Evolutionary conservation across 2,113 vertebrate genomes (phyloP).

Genomic region (Cichladusa arquata): DNA sequence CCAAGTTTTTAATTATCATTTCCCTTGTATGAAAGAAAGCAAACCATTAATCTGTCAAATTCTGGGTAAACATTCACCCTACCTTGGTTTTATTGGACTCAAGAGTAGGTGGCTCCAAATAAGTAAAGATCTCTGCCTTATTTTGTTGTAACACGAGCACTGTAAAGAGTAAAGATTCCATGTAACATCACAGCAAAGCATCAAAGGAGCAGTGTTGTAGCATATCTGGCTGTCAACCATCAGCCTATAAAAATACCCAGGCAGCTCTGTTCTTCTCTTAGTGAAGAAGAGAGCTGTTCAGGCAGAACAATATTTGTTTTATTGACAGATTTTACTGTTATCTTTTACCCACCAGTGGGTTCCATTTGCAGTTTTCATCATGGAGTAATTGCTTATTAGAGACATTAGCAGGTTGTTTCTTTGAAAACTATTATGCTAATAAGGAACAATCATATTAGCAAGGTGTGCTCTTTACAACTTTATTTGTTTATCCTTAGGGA

Average conservation of each 20-base stretch:
- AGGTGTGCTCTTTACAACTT: conserved; percentile 47
- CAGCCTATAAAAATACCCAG: conserved; percentile 22
- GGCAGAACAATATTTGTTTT: conserved; percentile 45
- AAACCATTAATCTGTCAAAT: not conserved
- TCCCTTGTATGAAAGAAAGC: not conserved
- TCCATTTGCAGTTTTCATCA: conserved; percentile 45
- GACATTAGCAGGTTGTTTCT: conserved; percentile 54
- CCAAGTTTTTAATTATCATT: not conserved
- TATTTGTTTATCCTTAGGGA: conserved; percentile 38
- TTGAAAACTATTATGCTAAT: conserved; percentile 69
- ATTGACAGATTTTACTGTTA: conserved; percentile 62
- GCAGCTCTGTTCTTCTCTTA: not conserved
- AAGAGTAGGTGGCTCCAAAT: not conserved
- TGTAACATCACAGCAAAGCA: not conserved
- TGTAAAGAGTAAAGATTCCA: not conserved
- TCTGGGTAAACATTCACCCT: not conserved
- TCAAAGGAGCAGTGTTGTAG: not conserved
- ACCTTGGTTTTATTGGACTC: not conserved
- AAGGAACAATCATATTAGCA: conserved; percentile 51
- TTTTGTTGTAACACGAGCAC: not conserved
- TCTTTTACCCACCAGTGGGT: conserved; percentile 57
- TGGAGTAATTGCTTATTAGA: conserved; percentile 67
- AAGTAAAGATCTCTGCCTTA: not conserved
- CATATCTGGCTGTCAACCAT: conserved; percentile 5
- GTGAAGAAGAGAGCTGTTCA: not conserved